These are phyloP conservation scores for Ursus arctos DNA, from an alignment of 2,113 vertebrate genomes.

Conservation along the genomic window DNA sequence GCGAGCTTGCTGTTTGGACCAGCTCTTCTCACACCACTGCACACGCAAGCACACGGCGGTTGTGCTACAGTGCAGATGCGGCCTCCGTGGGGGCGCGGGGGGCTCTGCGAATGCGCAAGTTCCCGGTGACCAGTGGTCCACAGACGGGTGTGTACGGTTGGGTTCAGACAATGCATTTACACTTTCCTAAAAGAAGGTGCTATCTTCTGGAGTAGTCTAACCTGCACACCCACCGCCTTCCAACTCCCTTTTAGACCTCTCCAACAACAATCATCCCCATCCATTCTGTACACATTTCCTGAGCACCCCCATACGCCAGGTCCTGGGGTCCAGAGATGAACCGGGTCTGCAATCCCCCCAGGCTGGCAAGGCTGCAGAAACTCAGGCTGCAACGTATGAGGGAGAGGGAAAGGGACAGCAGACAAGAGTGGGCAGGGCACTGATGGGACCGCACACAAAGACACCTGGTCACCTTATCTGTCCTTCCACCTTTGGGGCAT, in stretches of 20 bases:
- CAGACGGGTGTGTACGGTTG: fast-evolving
- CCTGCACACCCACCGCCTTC: neutral
- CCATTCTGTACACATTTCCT: fast-evolving
- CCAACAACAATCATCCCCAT: neutral
- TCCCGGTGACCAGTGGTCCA: neutral
- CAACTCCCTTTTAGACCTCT: neutral
- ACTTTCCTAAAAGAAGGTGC: too few relatives aligned
- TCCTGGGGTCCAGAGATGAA: neutral
- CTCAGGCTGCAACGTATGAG: fast-evolving
- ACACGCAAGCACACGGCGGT: fast-evolving
- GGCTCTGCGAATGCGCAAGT: too few relatives aligned
- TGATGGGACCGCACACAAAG: neutral
- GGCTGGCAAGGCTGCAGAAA: neutral
- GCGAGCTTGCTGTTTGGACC: neutral
- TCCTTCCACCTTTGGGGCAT: fast-evolving
- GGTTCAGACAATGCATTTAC: neutral
- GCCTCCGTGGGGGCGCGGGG: fast-evolving
- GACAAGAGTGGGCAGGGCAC: neutral
- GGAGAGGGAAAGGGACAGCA: too few relatives aligned
- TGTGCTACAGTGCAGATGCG: neutral
- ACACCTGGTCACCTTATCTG: neutral
- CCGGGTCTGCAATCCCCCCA: too few relatives aligned
- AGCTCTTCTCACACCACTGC: neutral
- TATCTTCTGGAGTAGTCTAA: neutral
- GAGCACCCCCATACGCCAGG: too few relatives aligned